phyloP scores from a whole-genome alignment of 1,140 invertebrate genomes.

The Psix sp. region DNA sequence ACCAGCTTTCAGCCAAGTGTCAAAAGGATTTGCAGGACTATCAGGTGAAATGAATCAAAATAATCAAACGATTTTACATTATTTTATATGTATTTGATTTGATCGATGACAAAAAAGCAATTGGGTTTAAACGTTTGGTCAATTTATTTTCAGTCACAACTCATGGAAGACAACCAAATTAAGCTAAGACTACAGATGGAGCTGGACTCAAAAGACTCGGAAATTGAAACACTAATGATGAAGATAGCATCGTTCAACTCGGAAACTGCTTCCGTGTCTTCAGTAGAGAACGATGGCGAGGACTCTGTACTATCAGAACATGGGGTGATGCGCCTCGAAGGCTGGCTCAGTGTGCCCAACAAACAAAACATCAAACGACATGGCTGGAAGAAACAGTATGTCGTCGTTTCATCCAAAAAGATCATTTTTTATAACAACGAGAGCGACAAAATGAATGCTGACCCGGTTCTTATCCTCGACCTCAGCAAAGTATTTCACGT shows the following conservation, averaged over 20 bases:
- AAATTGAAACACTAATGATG: conserved; percentile 93
- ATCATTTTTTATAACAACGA: conserved; percentile 98
- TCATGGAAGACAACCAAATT: conserved; percentile 81
- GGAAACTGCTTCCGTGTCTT: conserved; percentile 93
- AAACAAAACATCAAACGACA: conserved; percentile 96
- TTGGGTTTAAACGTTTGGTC: neutral
- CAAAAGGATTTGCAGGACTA: conserved; percentile 92
- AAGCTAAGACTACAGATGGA: conserved; percentile 94
- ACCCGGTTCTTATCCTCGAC: conserved; percentile 96
- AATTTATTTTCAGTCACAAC: conserved; percentile 73
- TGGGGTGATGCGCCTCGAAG: conserved; percentile 84
- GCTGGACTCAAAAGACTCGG: conserved; percentile 95
- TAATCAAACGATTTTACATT: too few relatives aligned
- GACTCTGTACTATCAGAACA: conserved; percentile 81
- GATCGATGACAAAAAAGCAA: too few relatives aligned
- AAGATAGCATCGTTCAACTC: conserved; percentile 86
- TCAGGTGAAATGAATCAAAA: conserved; percentile 77
- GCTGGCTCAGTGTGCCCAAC: conserved; percentile 96
- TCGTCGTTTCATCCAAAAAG: conserved; percentile 97
- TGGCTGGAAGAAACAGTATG: conserved; percentile 98
- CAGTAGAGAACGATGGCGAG: conserved; percentile 90
- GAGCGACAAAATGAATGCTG: conserved; percentile 94
- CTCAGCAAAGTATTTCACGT: conserved; percentile 99
- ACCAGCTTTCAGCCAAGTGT: conserved; percentile 88
- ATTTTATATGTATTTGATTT: too few relatives aligned